Conservation (phyloP, 2,113 vertebrate species). For the Tenrec ecaudatus region DNA sequence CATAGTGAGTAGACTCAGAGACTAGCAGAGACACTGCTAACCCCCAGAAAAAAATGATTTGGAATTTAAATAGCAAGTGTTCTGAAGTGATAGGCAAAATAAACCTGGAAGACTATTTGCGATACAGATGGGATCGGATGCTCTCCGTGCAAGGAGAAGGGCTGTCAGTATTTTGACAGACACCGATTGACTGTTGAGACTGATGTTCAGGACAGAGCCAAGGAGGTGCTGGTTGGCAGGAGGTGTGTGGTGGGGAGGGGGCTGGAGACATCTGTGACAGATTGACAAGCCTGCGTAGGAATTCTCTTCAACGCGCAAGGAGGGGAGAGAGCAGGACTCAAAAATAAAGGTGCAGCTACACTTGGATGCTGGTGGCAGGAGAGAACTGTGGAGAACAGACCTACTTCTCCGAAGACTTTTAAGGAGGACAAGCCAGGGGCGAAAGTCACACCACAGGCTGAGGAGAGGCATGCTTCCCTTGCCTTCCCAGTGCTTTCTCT, state of each 20-base stretch:
- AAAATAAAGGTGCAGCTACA: slow-evolving; percentile 20
- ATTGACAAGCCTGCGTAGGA: slow-evolving; percentile 50
- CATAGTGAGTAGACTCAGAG: slow-evolving; percentile 70
- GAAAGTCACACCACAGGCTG: background rate
- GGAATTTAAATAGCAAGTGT: slow-evolving; percentile 79
- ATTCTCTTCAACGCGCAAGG: slow-evolving; percentile 19
- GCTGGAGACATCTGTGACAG: slow-evolving; percentile 22
- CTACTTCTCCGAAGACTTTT: slow-evolving; percentile 43
- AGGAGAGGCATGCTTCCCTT: too few relatives aligned
- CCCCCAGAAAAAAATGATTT: slow-evolving; percentile 77
- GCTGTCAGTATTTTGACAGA: slow-evolving; percentile 63
- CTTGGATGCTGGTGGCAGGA: background rate
- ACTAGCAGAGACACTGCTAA: slow-evolving; percentile 81
- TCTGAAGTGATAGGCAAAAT: slow-evolving; percentile 78
- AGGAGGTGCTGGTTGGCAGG: slow-evolving; percentile 57
- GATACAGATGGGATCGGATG: slow-evolving; percentile 71
- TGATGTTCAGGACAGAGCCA: slow-evolving; percentile 59
- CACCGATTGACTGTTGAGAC: slow-evolving; percentile 45
- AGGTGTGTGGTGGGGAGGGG: background rate
- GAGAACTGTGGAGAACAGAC: background rate
- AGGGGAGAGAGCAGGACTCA: background rate
- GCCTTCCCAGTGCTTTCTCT: slow-evolving; percentile 42
- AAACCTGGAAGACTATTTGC: slow-evolving; percentile 70
- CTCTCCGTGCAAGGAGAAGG: slow-evolving; percentile 46
- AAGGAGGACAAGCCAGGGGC: slow-evolving; percentile 58